Evolutionary conservation across 2,797 vertebrate genomes (phyloP).

Genomic region (Hemibagrus guttatus): DNA sequence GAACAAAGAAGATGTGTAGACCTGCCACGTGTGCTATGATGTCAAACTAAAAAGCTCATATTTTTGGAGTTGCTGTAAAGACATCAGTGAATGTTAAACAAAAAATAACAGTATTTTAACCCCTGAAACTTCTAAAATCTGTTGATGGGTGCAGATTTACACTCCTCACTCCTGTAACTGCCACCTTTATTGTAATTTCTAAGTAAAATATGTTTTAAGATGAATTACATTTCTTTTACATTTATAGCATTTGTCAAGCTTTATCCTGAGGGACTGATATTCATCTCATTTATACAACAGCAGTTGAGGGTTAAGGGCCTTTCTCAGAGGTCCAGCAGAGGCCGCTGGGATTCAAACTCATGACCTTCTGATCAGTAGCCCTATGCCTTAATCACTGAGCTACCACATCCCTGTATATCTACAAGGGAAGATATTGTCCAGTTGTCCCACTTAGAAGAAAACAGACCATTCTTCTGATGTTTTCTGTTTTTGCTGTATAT

Average conservation of each 20-base stretch:
- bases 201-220: background rate
- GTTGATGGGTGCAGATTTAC: background rate
- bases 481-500: constrained; percentile 2
- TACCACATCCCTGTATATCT: too few species aligned
- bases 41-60: constrained; percentile 8
- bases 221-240: too few species aligned
- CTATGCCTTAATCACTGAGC: too few species aligned
- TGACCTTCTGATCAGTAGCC: too few species aligned
- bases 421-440: background rate
- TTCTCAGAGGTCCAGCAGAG: too few species aligned
- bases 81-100: background rate
- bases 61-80: background rate
- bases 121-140: background rate
- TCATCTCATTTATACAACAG: too few species aligned
- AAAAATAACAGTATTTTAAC: constrained; percentile 10
- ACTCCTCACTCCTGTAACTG: background rate
- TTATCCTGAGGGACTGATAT: too few species aligned
- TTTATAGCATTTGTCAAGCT: too few species aligned
- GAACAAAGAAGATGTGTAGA: constrained; percentile 56
- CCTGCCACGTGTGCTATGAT: background rate
- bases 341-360: too few species aligned
- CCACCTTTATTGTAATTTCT: background rate
- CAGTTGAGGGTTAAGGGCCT: too few species aligned
- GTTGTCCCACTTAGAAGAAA: background rate
- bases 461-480: background rate